Evolutionary conservation across 2,888 invertebrate genomes (phyloP), one percentile per base, ranked within the genome.

Genomic region (Drosophila helvetica): DNA sequence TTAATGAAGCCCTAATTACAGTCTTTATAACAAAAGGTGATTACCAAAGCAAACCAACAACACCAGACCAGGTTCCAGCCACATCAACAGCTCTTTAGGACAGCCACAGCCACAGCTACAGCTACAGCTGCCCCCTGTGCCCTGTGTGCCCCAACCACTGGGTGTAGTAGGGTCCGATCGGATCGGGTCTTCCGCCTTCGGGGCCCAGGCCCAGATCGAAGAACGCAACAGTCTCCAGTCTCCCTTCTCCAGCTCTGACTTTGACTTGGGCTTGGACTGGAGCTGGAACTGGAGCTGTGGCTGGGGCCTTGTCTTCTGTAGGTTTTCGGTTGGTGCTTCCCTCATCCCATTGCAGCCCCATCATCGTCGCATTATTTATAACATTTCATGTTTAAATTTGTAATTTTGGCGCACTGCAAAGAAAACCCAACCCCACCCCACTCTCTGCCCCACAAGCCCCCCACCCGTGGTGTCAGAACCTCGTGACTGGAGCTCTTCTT

Each of bases 1-100:
- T 92, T 92, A 92, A 92, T 92, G 91, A 91, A 90, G 89, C 90
- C 89, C 91, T 92, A 92, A 92, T 92, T 92, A 91, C 90, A 92
- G 91, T 91, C 88, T 91, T 91, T 91, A 92, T 90, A 90, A 90
- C 90, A 90, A 90, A 90, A 90, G 90, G 90, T 89, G 90, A 90
- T 90, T 90, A 89, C 82, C 79, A 82, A 87, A 82, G 81, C 81
- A 82, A 80, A 88, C 80, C 85, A 84, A 78, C 77, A 80, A 54
- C 68, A 61, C 55, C 58, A 66, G 25, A 33, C 50, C 25, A 17
- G 47, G 55, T 45, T 45, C 59, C 54, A 72, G 63, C 72, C 81
- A 70, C 76, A 84, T 78, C 82, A 81, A 72, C 84, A 71, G 84
- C 80, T 81, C 78, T 81, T 83, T 83, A 81, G 84, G 60, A 27